These are phyloP conservation scores for Catostylus mosaicus DNA, from an alignment of 30 jellyfish, hydroid and myxozoan species.

Conservation along the genomic window DNA sequence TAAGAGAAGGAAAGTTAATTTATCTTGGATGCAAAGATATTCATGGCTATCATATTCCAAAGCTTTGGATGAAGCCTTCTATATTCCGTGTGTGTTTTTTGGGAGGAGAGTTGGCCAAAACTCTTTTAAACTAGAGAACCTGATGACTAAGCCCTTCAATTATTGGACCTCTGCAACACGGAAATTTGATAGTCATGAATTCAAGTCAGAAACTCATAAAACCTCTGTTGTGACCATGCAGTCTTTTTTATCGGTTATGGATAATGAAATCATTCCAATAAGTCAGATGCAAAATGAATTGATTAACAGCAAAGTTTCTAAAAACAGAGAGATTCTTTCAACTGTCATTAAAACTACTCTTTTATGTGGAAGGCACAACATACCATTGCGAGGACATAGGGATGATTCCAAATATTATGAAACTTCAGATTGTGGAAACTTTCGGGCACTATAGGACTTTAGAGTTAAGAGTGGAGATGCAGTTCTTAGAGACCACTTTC, in stretches of 20 bases:
- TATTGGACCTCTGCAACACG: not conserved
- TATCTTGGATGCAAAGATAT: conserved; percentile 23
- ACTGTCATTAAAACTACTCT: not conserved
- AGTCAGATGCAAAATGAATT: not conserved
- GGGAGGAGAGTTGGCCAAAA: conserved; percentile 23
- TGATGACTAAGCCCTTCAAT: not conserved
- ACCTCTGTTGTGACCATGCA: not conserved
- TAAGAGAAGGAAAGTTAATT: conserved; percentile 6
- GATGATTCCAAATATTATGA: conserved; percentile 28
- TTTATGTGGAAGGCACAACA: conserved; percentile 19
- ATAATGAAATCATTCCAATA: not conserved
- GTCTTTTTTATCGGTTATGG: not conserved
- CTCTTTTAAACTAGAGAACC: not conserved
- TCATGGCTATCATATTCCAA: conserved; percentile 25
- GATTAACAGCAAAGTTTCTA: no score
- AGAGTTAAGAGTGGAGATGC: conserved; percentile 27
- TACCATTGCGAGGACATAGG: conserved; percentile 54
- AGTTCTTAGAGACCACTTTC: conserved; percentile 10
- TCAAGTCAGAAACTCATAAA: not conserved
- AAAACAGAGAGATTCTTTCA: not conserved
- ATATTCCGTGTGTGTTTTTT: conserved; percentile 40
- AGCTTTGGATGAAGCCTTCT: conserved; percentile 56
- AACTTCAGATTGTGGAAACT: conserved; percentile 4
- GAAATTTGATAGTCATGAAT: not conserved
- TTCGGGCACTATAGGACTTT: conserved; percentile 4